Evolutionary conservation across 2,113 vertebrate genomes (phyloP).

Genomic region (Poeciliopsis prolifica): DNA sequence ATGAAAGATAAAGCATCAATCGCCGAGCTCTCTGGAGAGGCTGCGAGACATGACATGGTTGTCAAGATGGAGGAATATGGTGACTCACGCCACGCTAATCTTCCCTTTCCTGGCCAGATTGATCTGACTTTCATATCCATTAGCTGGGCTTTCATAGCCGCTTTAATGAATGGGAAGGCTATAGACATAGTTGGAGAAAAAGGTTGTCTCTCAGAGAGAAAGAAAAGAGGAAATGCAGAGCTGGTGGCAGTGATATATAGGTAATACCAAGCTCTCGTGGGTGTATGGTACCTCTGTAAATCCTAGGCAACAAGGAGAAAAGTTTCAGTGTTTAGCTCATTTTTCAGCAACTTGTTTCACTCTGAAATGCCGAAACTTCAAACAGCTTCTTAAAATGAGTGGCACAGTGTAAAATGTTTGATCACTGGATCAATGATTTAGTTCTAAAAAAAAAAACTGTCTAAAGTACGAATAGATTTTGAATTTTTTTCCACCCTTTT

Average conservation of each 20-base stretch:
- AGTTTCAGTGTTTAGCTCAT: conserved; percentile 1
- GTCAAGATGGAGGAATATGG: conserved; percentile 69
- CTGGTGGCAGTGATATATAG: conserved; percentile 6
- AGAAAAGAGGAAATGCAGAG: background rate
- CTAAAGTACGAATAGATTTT: background rate
- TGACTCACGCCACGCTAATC: conserved; percentile 69
- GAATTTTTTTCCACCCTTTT: background rate
- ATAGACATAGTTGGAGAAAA: conserved; percentile 59
- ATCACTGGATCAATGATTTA: background rate
- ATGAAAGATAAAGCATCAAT: conserved; percentile 74
- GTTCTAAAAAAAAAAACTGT: background rate
- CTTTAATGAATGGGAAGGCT: conserved; percentile 54
- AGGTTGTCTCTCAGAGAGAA: conserved; percentile 49
- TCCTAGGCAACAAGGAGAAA: conserved; percentile 1
- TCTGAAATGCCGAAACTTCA: background rate
- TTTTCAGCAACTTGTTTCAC: background rate
- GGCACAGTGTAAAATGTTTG: background rate
- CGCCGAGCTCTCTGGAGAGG: conserved; percentile 48
- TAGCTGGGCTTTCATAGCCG: conserved; percentile 69
- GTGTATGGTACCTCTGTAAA: background rate
- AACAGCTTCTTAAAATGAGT: background rate
- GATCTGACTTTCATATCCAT: conserved; percentile 79
- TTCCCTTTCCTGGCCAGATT: conserved; percentile 67
- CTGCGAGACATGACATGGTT: conserved; percentile 64
- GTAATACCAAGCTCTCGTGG: background rate